Percentiles rank a stretch among this genome's conserved stretches.
These are phyloP conservation scores for zebrafish (Danio rerio) DNA, from an alignment of 2,113 vertebrate genomes.

Conservation along the genomic window DNA sequence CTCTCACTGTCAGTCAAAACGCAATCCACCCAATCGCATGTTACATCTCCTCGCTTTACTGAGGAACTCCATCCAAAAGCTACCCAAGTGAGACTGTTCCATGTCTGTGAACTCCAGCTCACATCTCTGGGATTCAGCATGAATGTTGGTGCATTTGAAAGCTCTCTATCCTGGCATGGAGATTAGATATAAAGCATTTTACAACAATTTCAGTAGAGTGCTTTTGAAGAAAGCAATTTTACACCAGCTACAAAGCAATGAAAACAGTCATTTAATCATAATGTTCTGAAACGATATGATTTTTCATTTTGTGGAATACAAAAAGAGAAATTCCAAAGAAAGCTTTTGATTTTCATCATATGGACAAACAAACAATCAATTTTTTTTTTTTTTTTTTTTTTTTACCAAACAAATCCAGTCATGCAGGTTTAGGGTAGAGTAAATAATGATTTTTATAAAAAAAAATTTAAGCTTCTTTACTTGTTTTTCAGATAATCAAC, in stretches of 20 bases:
- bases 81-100: neutral
- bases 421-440: no score
- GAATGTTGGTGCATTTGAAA: neutral
- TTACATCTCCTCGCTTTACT: slow-evolving; percentile 15
- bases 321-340: no score
- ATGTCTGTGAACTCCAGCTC: slow-evolving; percentile 15
- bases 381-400: no score
- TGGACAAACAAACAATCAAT: no score
- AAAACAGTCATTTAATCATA: no score
- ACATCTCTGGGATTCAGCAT: neutral
- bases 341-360: no score
- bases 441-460: no score
- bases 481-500: no score
- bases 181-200: slow-evolving; percentile 18
- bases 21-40: neutral
- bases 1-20: slow-evolving; percentile 38
- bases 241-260: neutral
- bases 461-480: no score
- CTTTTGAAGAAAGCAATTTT: neutral
- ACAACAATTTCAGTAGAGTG: slow-evolving; percentile 1
- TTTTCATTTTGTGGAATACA: no score
- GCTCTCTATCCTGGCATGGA: neutral
- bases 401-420: no score
- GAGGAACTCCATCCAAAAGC: slow-evolving; percentile 8
- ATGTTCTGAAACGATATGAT: no score